phyloP scores from a whole-genome alignment of 1,140 invertebrate species.

The silkworm (Bombyx mori) region DNA sequence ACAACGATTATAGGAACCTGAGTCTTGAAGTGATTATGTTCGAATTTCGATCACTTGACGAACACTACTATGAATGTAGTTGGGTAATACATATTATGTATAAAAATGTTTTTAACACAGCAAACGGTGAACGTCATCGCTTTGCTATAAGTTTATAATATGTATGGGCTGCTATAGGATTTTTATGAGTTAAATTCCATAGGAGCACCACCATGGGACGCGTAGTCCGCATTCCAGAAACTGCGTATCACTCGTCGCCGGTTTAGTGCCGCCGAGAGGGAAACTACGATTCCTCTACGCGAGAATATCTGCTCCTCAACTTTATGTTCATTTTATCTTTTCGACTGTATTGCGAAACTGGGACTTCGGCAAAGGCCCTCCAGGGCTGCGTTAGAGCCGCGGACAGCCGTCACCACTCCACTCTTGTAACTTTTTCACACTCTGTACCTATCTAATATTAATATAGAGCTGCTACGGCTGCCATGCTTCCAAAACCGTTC shows the following conservation, averaged over 20 bases:
- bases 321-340: constrained; percentile 70
- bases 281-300: constrained; percentile 63
- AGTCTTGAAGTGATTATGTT: no score
- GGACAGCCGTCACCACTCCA: constrained; percentile 26
- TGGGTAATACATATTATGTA: no score
- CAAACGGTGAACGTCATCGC: no score
- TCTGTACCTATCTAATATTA: constrained; percentile 61
- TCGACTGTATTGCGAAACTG: constrained; percentile 59
- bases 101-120: no score
- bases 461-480: constrained; percentile 26
- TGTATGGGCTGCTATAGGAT: no score
- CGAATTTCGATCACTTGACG: no score
- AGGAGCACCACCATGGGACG: no score
- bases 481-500: neutral
- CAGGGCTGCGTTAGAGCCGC: constrained; percentile 59
- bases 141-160: no score
- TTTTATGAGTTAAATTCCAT: no score
- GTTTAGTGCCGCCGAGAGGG: constrained; percentile 61
- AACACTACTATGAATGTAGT: no score
- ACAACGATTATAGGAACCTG: no score
- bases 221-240: constrained; percentile 22
- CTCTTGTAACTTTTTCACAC: constrained; percentile 47
- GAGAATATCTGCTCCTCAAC: constrained; percentile 62
- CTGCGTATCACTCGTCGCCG: constrained; percentile 36
- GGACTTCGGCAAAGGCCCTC: constrained; percentile 58